Conservation (phyloP, 2,888 invertebrate genomes). For the Limnephilus auricula region DNA sequence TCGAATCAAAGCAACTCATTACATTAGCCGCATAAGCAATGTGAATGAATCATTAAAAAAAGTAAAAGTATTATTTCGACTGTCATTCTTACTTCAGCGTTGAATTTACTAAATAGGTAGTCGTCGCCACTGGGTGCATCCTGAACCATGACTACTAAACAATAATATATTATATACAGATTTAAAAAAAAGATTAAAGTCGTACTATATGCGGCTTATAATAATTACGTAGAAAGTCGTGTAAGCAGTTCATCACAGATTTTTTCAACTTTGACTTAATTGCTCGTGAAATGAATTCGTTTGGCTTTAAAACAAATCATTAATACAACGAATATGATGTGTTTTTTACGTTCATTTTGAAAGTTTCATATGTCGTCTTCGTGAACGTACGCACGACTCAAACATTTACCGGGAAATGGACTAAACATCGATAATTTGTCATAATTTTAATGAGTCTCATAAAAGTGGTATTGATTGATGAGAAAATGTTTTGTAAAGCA, state of each 20-base stretch:
- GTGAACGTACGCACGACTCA: slow-evolving; percentile 39
- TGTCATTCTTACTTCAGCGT: neutral
- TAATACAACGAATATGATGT: slow-evolving; percentile 21
- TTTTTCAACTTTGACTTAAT: slow-evolving; percentile 48
- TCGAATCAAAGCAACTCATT: too few relatives aligned
- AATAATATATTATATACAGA: too few relatives aligned
- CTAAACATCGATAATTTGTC: neutral
- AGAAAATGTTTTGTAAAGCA: neutral
- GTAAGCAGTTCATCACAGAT: neutral
- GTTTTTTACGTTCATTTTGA: slow-evolving; percentile 34
- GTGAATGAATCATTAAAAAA: too few relatives aligned
- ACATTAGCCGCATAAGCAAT: too few relatives aligned
- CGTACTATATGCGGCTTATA: neutral
- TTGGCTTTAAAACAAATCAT: slow-evolving; percentile 52
- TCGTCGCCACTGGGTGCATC: neutral
- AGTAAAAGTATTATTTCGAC: neutral
- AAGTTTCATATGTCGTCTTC: slow-evolving; percentile 28
- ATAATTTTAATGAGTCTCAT: neutral
- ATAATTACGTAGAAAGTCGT: slow-evolving; percentile 14
- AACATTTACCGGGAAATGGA: slow-evolving; percentile 1
- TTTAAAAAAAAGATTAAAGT: too few relatives aligned
- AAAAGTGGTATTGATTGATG: neutral
- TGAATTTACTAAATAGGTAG: neutral
- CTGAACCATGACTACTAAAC: neutral
- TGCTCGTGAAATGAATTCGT: slow-evolving; percentile 54